A percentile compares a stretch with the other conserved stretches of the same genome.
Evolutionary conservation across 2,113 vertebrate species (phyloP).

Genomic region (Danionella cerebrum): DNA sequence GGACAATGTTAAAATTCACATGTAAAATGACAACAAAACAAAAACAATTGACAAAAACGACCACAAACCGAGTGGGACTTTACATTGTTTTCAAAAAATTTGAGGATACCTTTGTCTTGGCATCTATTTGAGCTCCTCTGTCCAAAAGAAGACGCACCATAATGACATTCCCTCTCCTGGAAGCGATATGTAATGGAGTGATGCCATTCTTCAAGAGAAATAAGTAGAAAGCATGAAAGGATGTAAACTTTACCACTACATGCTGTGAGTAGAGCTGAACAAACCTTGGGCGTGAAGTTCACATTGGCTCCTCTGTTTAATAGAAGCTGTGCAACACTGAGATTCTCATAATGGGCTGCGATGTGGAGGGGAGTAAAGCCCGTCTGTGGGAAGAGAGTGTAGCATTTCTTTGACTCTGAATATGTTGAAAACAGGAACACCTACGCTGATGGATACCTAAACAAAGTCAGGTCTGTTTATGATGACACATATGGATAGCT

Average conservation of each 20-base stretch:
- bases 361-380: constrained; percentile 98
- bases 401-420: neutral
- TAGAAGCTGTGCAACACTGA: constrained; percentile 87
- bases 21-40: no score
- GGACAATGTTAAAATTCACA: no score
- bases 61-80: no score
- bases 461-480: constrained; percentile 21
- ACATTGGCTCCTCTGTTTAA: constrained; percentile 90
- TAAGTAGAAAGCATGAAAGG: neutral
- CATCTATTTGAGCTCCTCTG: constrained; percentile 89
- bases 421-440: neutral
- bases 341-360: constrained; percentile 95
- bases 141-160: constrained; percentile 97
- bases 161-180: constrained; percentile 90
- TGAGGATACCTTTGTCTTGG: constrained; percentile 94
- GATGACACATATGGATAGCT: neutral
- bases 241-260: no score
- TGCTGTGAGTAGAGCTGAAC: constrained; percentile 31
- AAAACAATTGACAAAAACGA: no score
- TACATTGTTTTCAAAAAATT: no score
- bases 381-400: constrained; percentile 66
- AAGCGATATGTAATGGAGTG: constrained; percentile 90
- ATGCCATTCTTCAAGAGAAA: constrained; percentile 82
- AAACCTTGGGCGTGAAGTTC: constrained; percentile 92
- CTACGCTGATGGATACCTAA: neutral